Conservation (phyloP, 2,113 vertebrate genomes). For the Cisticola juncidis region DNA sequence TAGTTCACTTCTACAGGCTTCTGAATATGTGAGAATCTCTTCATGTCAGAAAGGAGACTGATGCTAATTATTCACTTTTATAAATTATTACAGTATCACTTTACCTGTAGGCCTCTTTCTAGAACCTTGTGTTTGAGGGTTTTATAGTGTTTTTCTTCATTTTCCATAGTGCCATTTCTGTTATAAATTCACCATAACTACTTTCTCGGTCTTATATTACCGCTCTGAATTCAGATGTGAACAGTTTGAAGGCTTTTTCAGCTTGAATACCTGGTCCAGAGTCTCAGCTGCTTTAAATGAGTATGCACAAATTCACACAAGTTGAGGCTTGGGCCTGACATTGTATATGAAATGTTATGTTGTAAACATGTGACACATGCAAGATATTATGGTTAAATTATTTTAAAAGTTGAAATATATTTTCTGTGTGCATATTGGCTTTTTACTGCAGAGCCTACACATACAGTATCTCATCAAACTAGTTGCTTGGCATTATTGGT, state of each 20-base stretch:
- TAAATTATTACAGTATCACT: slow-evolving; percentile 60
- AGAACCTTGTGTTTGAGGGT: slow-evolving; percentile 15
- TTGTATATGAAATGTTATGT: slow-evolving; percentile 64
- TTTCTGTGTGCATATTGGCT: slow-evolving; percentile 77
- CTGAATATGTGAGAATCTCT: not conserved
- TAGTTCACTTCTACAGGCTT: slow-evolving; percentile 1
- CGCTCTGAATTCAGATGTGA: slow-evolving; percentile 54
- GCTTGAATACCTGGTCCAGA: slow-evolving; percentile 50
- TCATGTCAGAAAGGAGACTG: slow-evolving; percentile 15
- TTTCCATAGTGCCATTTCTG: slow-evolving; percentile 25
- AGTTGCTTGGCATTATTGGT: slow-evolving; percentile 69
- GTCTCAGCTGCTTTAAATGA: slow-evolving; percentile 19
- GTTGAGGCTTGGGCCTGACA: slow-evolving; percentile 18
- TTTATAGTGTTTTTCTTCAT: slow-evolving; percentile 16
- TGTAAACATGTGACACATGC: slow-evolving; percentile 69
- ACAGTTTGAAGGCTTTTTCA: slow-evolving; percentile 49
- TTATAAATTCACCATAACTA: slow-evolving; percentile 50
- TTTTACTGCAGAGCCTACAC: slow-evolving; percentile 74
- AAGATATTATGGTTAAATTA: slow-evolving; percentile 78
- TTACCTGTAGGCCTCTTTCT: slow-evolving; percentile 58
- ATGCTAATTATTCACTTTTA: slow-evolving; percentile 35
- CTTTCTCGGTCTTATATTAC: slow-evolving; percentile 48
- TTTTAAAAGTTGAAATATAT: slow-evolving; percentile 79
- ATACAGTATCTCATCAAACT: slow-evolving; percentile 62
- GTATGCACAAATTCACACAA: not conserved